Conservation (phyloP, 2,888 invertebrate species). For the Elysia crispata region DNA sequence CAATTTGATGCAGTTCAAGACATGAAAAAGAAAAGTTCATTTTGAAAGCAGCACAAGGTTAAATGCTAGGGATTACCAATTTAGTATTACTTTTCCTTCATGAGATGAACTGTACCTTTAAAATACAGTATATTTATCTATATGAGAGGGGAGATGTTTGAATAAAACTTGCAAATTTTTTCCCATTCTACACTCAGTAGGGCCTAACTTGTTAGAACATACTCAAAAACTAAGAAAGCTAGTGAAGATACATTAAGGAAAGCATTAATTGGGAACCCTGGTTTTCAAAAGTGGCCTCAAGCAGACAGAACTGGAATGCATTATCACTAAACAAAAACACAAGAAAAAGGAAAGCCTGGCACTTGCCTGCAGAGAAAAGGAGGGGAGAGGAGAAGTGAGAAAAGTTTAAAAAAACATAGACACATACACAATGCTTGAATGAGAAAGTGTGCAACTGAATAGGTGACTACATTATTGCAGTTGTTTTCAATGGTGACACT, state of each 20-base stretch:
- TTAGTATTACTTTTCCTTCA: no score
- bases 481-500: no score
- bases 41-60: no score
- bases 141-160: no score
- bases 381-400: neutral
- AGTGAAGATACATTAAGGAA: neutral
- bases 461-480: neutral
- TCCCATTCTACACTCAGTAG: no score
- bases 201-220: neutral
- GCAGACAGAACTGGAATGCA: slow-evolving; percentile 50
- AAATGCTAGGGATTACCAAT: no score
- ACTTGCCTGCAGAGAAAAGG: slow-evolving; percentile 15
- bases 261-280: neutral
- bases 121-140: no score
- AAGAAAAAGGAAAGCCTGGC: neutral
- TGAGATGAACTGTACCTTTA: no score
- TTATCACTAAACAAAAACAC: slow-evolving; percentile 29
- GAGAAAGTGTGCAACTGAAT: neutral
- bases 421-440: neutral
- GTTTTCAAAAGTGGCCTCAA: slow-evolving; percentile 32
- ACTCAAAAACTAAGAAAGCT: neutral
- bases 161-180: no score
- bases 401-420: neutral
- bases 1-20: no score
- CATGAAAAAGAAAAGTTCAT: no score